Percentiles rank a stretch among this genome's conserved stretches.
Conservation (phyloP, 2,888 invertebrate genomes). For the Drosophila anceps region DNA sequence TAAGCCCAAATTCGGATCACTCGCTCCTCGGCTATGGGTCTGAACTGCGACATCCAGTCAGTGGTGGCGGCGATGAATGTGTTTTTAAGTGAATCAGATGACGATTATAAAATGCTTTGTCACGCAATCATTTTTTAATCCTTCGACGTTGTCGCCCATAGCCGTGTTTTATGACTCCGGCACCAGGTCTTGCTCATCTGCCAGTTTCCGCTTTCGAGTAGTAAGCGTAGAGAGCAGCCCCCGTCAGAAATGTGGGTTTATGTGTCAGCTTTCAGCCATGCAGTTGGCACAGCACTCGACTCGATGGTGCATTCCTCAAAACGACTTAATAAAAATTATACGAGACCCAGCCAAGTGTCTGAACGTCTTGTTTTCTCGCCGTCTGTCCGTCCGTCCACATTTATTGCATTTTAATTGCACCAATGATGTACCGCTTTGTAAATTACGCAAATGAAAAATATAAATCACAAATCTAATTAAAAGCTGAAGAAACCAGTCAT, state of each 20-base stretch:
- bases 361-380: slow-evolving; percentile 20
- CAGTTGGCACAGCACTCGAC: slow-evolving; percentile 36
- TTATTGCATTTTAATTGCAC: slow-evolving; percentile 80
- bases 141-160: slow-evolving; percentile 65
- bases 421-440: slow-evolving; percentile 76
- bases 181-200: not conserved
- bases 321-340: slow-evolving; percentile 79
- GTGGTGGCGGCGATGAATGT: slow-evolving; percentile 53
- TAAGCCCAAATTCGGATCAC: slow-evolving; percentile 47
- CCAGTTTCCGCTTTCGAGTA: slow-evolving; percentile 4
- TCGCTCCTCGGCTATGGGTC: slow-evolving; percentile 31
- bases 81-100: slow-evolving; percentile 73
- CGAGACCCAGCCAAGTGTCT: slow-evolving; percentile 54
- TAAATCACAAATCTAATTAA: slow-evolving; percentile 62
- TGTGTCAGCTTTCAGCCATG: slow-evolving; percentile 50
- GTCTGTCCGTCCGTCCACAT: slow-evolving; percentile 40
- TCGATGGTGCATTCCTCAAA: slow-evolving; percentile 57
- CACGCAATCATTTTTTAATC: slow-evolving; percentile 82
- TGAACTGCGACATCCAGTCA: slow-evolving; percentile 6
- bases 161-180: slow-evolving; percentile 58
- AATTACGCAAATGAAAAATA: slow-evolving; percentile 65
- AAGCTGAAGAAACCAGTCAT: slow-evolving; percentile 31
- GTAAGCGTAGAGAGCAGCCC: slow-evolving; percentile 16
- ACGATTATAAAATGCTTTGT: slow-evolving; percentile 81
- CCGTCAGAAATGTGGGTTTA: slow-evolving; percentile 60